These are phyloP conservation scores for Eupithecia abbreviata DNA, from an alignment of 2,888 invertebrate genomes.

Conservation along the genomic window DNA sequence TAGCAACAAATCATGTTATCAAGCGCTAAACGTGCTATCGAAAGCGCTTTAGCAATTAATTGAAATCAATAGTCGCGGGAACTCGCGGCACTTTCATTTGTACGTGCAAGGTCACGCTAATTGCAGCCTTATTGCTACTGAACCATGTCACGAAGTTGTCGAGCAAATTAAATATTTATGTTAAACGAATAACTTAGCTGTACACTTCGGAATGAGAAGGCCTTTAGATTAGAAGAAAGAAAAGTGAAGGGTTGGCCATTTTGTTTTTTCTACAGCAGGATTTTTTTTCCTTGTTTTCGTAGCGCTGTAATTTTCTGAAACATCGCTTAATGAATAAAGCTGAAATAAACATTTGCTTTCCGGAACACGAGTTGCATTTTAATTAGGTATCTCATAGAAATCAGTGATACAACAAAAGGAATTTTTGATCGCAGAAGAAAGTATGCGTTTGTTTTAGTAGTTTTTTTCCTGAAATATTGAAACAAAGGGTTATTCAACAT, in stretches of 20 bases:
- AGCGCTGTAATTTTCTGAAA: neutral
- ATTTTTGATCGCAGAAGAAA: too few species aligned
- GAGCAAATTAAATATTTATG: slow-evolving; percentile 26
- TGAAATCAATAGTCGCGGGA: slow-evolving; percentile 24
- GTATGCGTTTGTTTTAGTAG: neutral
- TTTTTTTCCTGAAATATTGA: neutral
- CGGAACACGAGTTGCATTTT: neutral
- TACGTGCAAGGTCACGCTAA: slow-evolving; percentile 35
- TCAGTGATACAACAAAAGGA: neutral
- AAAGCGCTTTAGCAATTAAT: slow-evolving; percentile 11
- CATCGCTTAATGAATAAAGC: neutral
- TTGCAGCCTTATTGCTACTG: slow-evolving; percentile 24
- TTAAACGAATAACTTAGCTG: slow-evolving; percentile 17
- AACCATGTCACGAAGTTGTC: slow-evolving; percentile 20
- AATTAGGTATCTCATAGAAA: neutral
- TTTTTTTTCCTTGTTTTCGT: neutral
- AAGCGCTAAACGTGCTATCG: neutral
- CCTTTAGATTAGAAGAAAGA: slow-evolving; percentile 1
- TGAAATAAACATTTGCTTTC: neutral
- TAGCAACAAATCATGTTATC: slow-evolving; percentile 2
- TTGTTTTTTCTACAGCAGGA: neutral
- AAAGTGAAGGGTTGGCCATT: neutral
- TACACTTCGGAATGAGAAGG: slow-evolving; percentile 21
- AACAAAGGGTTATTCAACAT: neutral
- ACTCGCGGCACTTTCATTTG: slow-evolving; percentile 26